Percentiles rank a stretch among this genome's conserved stretches.
phyloP scores from a whole-genome alignment of 2,888 invertebrate species.

The Pseudococcus viburni region DNA sequence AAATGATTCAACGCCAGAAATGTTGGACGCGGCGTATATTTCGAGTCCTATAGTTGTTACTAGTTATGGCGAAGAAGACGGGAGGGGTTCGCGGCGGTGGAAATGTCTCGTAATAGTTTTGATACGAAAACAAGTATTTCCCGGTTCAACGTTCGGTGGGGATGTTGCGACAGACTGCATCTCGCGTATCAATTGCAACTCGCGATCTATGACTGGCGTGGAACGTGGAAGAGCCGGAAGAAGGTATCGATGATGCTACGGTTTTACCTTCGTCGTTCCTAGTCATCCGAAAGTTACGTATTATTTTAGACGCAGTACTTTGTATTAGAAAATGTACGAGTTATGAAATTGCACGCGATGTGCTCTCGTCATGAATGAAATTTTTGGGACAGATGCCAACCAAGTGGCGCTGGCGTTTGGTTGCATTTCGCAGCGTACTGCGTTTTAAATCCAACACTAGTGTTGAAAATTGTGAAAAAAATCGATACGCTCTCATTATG shows the following conservation, averaged over 20 bases:
- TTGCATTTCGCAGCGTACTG: too few species aligned
- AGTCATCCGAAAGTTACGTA: slow-evolving; percentile 16
- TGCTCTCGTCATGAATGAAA: background rate
- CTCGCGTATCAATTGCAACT: slow-evolving; percentile 47
- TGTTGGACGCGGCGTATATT: slow-evolving; percentile 9
- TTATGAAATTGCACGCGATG: background rate
- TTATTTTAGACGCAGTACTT: background rate
- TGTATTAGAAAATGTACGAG: background rate
- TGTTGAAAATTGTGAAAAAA: too few species aligned
- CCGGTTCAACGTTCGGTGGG: slow-evolving; percentile 57
- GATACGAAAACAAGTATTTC: slow-evolving; percentile 49
- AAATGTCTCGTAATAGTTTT: slow-evolving; percentile 51
- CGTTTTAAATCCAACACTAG: too few species aligned
- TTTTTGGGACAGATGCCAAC: background rate
- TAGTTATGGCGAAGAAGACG: background rate
- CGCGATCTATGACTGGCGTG: background rate
- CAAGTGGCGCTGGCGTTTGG: background rate
- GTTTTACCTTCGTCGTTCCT: background rate
- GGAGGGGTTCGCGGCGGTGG: background rate
- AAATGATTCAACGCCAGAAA: slow-evolving; percentile 16
- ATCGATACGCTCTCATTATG: background rate
- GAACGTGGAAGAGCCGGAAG: slow-evolving; percentile 44
- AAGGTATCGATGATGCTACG: slow-evolving; percentile 26
- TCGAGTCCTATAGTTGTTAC: background rate
- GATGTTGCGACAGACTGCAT: slow-evolving; percentile 57